Evolutionary conservation across 1,140 invertebrate genomes (phyloP).

Genomic region (Panagrolaimus sp.): DNA sequence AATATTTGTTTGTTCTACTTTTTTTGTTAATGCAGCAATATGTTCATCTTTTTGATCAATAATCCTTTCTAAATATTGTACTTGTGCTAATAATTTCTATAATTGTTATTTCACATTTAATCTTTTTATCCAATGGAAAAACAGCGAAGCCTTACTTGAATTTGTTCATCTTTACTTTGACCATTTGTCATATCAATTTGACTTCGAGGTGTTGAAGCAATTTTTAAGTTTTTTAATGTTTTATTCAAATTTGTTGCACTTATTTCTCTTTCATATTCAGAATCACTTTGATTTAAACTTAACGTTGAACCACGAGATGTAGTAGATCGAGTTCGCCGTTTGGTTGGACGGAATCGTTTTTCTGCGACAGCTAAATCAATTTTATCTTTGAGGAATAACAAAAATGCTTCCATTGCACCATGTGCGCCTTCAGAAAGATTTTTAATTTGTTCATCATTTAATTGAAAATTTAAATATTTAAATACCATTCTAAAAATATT

Average conservation of each 20-base stretch:
- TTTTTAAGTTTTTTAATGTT: background rate
- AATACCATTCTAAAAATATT: slow-evolving; percentile 2
- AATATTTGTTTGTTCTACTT: slow-evolving; percentile 9
- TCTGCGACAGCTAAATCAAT: slow-evolving; percentile 9
- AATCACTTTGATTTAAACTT: slow-evolving; percentile 10
- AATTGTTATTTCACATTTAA: background rate
- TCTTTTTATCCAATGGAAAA: background rate
- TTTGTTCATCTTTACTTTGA: slow-evolving; percentile 7
- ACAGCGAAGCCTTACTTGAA: background rate
- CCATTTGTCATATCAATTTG: background rate
- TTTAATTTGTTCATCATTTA: slow-evolving; percentile 6
- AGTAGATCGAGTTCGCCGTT: background rate
- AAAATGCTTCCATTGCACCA: slow-evolving; percentile 9
- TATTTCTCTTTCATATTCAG: slow-evolving; percentile 9
- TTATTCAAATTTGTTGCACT: slow-evolving; percentile 6
- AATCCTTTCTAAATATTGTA: slow-evolving; percentile 4
- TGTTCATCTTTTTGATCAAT: slow-evolving; percentile 12
- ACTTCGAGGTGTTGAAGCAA: slow-evolving; percentile 6
- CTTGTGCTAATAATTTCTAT: slow-evolving; percentile 5
- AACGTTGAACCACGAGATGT: background rate
- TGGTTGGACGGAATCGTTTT: background rate
- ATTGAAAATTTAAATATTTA: slow-evolving; percentile 5
- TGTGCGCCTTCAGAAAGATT: background rate
- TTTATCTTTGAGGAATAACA: slow-evolving; percentile 11
- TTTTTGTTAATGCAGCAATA: slow-evolving; percentile 13